A percentile compares a stretch with the other conserved stretches of the same genome.
Evolutionary conservation across 2,113 vertebrate genomes (phyloP).

Genomic region (Sapajus apella): DNA sequence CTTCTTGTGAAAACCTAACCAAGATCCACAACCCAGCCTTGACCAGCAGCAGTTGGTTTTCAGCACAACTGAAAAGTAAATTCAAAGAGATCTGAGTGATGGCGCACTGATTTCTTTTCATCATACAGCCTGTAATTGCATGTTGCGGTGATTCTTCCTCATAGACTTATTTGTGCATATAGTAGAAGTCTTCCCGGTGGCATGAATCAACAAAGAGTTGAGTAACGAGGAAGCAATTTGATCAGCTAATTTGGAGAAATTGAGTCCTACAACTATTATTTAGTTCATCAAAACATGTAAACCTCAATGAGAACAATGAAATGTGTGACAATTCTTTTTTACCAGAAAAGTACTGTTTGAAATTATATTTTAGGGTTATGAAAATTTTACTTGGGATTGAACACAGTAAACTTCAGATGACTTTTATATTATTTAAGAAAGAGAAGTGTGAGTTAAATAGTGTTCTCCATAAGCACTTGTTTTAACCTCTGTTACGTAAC

Average conservation of each 20-base stretch:
- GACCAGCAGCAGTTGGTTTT: background rate
- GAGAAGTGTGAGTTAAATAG: background rate
- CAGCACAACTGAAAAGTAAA: background rate
- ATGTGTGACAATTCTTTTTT: background rate
- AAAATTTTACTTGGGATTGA: slow-evolving; percentile 25
- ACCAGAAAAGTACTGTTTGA: background rate
- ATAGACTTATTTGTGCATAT: background rate
- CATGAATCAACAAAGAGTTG: background rate
- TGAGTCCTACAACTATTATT: background rate
- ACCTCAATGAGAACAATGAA: background rate
- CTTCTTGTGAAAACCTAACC: background rate
- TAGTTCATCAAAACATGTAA: background rate
- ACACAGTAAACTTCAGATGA: background rate
- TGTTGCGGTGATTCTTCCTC: background rate
- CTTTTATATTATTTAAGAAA: background rate
- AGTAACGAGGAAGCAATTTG: background rate
- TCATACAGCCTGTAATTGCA: background rate
- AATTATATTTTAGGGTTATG: background rate
- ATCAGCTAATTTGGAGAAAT: background rate
- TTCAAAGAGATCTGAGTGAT: background rate
- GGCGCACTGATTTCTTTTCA: background rate
- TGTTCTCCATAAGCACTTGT: background rate
- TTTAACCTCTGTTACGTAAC: background rate
- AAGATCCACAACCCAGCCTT: background rate
- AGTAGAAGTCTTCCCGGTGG: background rate